Conservation (phyloP, 2,888 invertebrate species). For the Polydesmus complanatus region DNA sequence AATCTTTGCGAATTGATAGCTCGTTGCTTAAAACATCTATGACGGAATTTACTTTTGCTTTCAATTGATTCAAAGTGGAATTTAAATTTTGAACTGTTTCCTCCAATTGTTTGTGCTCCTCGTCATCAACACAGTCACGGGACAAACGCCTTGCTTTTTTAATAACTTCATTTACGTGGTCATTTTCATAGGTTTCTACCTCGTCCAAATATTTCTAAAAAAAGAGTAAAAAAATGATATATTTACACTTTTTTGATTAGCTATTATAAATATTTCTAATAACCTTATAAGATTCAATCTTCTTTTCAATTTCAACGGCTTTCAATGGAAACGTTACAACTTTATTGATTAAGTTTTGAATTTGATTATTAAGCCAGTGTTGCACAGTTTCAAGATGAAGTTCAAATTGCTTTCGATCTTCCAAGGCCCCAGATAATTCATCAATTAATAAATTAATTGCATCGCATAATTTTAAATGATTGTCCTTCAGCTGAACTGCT, state of each 20-base stretch:
- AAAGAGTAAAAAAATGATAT: conserved; percentile 3
- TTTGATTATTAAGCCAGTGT: conserved; percentile 64
- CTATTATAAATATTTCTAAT: conserved; percentile 3
- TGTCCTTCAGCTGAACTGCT: conserved; percentile 52
- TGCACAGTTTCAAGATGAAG: conserved; percentile 61
- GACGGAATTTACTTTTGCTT: conserved; percentile 57
- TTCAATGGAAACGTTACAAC: conserved; percentile 49
- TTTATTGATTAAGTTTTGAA: conserved; percentile 46
- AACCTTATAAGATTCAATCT: conserved; percentile 57
- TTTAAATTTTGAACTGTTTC: not conserved
- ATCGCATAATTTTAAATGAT: conserved; percentile 58
- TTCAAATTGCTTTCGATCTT: conserved; percentile 58
- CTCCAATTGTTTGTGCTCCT: not conserved
- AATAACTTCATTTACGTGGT: conserved; percentile 50
- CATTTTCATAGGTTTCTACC: conserved; percentile 58
- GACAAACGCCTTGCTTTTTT: conserved; percentile 61
- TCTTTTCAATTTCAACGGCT: conserved; percentile 66
- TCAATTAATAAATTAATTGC: conserved; percentile 60
- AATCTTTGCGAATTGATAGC: conserved; percentile 59
- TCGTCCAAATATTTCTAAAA: conserved; percentile 50
- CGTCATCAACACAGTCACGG: conserved; percentile 61
- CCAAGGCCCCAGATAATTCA: conserved; percentile 48
- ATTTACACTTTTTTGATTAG: not conserved
- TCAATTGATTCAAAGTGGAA: conserved; percentile 36
- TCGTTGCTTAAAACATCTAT: conserved; percentile 55